Evolutionary conservation across 2,888 invertebrate species (phyloP), one percentile per base, ranked within the genome.

Genomic region (Caenorhabditis zanzibari): DNA sequence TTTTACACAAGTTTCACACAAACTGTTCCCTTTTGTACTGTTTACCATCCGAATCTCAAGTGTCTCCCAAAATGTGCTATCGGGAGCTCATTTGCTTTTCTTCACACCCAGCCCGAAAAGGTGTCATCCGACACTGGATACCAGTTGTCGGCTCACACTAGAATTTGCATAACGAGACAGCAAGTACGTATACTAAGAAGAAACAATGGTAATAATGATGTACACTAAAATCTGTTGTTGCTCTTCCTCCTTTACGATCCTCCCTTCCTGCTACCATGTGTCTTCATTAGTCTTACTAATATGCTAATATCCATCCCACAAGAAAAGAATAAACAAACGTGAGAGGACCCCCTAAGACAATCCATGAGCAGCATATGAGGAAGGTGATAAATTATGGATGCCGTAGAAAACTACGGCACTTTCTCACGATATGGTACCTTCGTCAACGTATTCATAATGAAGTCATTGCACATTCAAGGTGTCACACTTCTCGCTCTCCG

Each of bases 151-250:
- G 22, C 32, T 22, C 22, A 52, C 19, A n/a, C 35, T n/a, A 32
- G 74, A 81, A 81, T 81, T 81, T 81, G 63, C 81, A 81, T 81
- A 81, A 81, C 74, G 68, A 61, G 64, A 56, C 38, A 72, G 35
- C 54, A 69, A 47, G 63, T 52, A 19, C 32, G 24, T 41, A 56
- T 54, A 66, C 28, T 19, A 56, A 58, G 44, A 49, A 61, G 71
- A 68, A 81, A 69, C 73, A 74, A 77, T 77, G 69, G 77, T 77
- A 68, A 76, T 76, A 77, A 77, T 71, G 63, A 79, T 79, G 71
- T 79, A 63, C 35, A 68, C 63, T 72, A 44, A 56, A 76, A 68
- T 76, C 76, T 76, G 76, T 76, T 52, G 49, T 73, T 54, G 61
- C 52, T 74, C 28, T 63, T 41, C 16, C 56, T n/a, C 56, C 52